phyloP scores from a whole-genome alignment of 1,140 invertebrate species.

The Eriocheir sinensis region DNA sequence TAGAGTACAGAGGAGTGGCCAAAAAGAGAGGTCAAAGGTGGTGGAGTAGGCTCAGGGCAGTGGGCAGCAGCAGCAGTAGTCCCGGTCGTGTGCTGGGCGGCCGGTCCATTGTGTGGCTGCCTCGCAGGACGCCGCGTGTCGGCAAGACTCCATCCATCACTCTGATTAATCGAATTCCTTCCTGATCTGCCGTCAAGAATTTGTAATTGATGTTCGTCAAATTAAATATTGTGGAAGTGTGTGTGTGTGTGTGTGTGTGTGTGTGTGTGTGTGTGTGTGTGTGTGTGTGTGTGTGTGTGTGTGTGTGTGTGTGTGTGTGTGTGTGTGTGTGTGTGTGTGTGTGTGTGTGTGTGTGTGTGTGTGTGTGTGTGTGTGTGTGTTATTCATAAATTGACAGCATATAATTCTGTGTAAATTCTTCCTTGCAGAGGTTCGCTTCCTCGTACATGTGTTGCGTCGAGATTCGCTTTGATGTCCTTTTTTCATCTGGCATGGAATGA shows the following conservation, averaged over 20 bases:
- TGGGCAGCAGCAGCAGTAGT: too few relatives aligned
- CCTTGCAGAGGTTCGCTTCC: too few relatives aligned
- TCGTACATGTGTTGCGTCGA: too few relatives aligned
- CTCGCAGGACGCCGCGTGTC: background rate
- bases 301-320: slow-evolving; percentile 44
- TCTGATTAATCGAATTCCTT: slow-evolving; percentile 17
- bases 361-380: slow-evolving; percentile 49
- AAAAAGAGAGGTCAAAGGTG: too few relatives aligned
- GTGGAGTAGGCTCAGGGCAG: too few relatives aligned
- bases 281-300: slow-evolving; percentile 41
- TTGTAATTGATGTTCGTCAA: background rate
- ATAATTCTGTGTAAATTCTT: too few relatives aligned
- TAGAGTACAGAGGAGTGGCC: too few relatives aligned
- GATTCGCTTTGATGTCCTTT: too few relatives aligned
- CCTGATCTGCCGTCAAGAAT: background rate
- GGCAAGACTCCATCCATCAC: background rate
- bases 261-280: slow-evolving; percentile 41
- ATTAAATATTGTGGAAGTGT: background rate
- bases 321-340: slow-evolving; percentile 51
- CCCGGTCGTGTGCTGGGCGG: background rate
- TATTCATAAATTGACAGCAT: too few relatives aligned
- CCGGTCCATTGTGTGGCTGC: background rate
- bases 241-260: background rate
- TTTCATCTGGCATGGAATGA: too few relatives aligned
- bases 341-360: slow-evolving; percentile 41